These are phyloP conservation scores for Cephonodes hylas DNA, from an alignment of 2,888 invertebrate genomes.

Conservation along the genomic window DNA sequence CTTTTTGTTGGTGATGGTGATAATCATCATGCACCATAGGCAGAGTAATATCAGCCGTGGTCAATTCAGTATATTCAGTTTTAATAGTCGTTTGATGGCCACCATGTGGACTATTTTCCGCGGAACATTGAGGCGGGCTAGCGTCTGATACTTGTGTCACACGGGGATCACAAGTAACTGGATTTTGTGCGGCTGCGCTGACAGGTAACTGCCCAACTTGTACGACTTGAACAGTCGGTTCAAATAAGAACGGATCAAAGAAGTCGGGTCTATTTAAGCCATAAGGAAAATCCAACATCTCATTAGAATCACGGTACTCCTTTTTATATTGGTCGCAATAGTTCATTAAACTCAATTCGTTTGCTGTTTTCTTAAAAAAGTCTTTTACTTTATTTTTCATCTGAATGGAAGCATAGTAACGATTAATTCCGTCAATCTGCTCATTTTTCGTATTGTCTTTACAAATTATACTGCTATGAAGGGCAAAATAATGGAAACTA, in stretches of 20 bases:
- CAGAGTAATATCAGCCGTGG: conserved; percentile 65
- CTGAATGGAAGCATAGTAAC: conserved; percentile 47
- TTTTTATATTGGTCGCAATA: conserved; percentile 17
- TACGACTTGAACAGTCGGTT: conserved; percentile 79
- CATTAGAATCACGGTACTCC: conserved; percentile 16
- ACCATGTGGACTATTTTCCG: conserved; percentile 59
- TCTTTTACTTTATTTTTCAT: conserved; percentile 58
- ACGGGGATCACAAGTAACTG: conserved; percentile 71
- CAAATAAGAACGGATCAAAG: conserved; percentile 75
- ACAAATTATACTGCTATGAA: conserved; percentile 18
- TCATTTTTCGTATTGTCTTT: conserved; percentile 30
- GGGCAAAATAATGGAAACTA: conserved; percentile 32
- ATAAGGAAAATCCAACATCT: conserved; percentile 29
- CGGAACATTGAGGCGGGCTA: conserved; percentile 70
- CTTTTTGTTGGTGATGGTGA: conserved; percentile 49
- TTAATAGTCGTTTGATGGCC: conserved; percentile 59
- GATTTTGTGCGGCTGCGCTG: conserved; percentile 71
- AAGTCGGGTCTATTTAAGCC: conserved; percentile 69
- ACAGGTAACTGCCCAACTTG: conserved; percentile 79
- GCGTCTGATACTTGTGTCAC: conserved; percentile 72
- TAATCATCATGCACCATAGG: conserved; percentile 53
- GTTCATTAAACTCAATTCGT: conserved; percentile 46
- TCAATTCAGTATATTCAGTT: conserved; percentile 74
- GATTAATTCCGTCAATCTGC: conserved; percentile 43
- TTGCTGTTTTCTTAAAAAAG: conserved; percentile 57